Percentiles rank a stretch among this genome's conserved stretches.
Conservation (phyloP, 2,888 invertebrate genomes). For the Calliscelio sp. region DNA sequence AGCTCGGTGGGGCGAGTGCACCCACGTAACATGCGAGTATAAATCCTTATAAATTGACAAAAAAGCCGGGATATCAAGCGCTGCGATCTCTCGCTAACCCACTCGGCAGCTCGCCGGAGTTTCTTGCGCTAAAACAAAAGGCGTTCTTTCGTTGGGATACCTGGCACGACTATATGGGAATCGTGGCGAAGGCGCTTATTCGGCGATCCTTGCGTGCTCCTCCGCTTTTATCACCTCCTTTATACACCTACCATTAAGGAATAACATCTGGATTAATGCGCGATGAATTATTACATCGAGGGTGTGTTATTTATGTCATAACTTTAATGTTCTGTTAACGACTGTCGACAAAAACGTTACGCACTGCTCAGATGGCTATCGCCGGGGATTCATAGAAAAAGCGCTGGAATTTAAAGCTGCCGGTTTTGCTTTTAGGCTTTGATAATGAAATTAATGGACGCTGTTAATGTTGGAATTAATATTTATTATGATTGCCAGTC, state of each 20-base stretch:
- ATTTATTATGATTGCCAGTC: not conserved
- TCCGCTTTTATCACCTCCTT: conserved; percentile 62
- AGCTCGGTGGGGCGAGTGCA: conserved; percentile 72
- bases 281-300: conserved; percentile 47
- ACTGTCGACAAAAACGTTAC: conserved; percentile 35
- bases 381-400: conserved; percentile 17
- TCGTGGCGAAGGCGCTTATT: conserved; percentile 67
- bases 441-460: conserved; percentile 28
- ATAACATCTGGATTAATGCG: conserved; percentile 69
- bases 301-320: conserved; percentile 56
- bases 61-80: conserved; percentile 82
- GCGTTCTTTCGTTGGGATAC: conserved; percentile 72
- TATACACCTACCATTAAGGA: conserved; percentile 63
- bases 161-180: conserved; percentile 68
- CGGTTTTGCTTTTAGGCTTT: not conserved
- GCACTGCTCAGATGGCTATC: conserved; percentile 19
- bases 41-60: conserved; percentile 85
- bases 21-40: conserved; percentile 80
- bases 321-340: conserved; percentile 48
- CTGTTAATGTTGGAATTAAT: not conserved
- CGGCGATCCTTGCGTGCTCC: conserved; percentile 68
- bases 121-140: conserved; percentile 81
- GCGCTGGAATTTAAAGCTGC: not conserved
- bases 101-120: conserved; percentile 74
- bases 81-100: conserved; percentile 82